Evolutionary conservation across 2,888 invertebrate genomes (phyloP).

Genomic region (Galerucella pusilla): DNA sequence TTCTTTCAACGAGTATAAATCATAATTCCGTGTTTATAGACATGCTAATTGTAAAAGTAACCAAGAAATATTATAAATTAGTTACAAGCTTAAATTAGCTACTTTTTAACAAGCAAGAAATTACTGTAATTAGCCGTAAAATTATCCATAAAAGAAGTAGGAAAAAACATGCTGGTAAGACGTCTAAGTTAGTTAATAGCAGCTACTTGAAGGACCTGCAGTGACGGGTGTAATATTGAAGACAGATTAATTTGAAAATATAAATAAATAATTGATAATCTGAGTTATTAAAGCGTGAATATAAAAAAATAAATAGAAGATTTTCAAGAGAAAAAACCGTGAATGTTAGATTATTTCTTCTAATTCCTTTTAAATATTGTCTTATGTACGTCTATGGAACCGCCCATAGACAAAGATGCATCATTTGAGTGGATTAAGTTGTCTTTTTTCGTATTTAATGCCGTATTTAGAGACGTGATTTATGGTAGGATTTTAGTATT

Average conservation of each 20-base stretch:
- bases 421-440: slow-evolving; percentile 46
- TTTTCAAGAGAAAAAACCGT: no score
- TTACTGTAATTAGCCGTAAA: not conserved
- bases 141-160: not conserved
- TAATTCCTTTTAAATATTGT: not conserved
- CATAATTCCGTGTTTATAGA: no score
- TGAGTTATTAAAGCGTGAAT: no score
- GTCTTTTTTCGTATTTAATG: slow-evolving; percentile 50
- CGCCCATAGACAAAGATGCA: slow-evolving; percentile 34
- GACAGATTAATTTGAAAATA: no score
- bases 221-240: not conserved
- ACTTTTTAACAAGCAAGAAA: not conserved
- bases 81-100: not conserved
- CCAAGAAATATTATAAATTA: not conserved
- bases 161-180: not conserved
- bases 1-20: no score
- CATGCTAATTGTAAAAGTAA: no score
- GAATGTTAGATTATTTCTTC: no score
- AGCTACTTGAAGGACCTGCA: not conserved
- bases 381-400: slow-evolving; percentile 1
- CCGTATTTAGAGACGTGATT: slow-evolving; percentile 55
- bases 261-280: no score
- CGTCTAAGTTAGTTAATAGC: not conserved
- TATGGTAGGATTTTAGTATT: slow-evolving; percentile 56
- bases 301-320: no score